phyloP scores from a whole-genome alignment of 2,113 vertebrate species.

The Glaucomys volans region DNA sequence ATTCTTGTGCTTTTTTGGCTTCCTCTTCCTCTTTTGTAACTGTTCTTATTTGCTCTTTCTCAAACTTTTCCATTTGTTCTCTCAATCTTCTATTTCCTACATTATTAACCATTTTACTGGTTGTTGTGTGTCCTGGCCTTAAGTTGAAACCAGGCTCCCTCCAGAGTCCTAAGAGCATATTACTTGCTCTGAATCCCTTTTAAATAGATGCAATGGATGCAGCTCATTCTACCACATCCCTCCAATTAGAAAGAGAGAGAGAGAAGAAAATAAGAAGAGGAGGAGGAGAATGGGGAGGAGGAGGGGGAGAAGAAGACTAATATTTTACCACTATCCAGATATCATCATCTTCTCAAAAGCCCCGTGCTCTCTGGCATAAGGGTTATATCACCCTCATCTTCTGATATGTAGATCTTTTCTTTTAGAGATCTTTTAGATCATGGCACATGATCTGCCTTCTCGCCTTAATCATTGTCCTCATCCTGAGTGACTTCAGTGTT shows the following conservation, averaged over 20 bases:
- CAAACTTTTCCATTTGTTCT: constrained; percentile 2
- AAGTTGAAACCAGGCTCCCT: not conserved
- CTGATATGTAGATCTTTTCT: not conserved
- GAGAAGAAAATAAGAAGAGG: too few relatives aligned
- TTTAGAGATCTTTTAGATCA: not conserved
- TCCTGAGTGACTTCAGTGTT: not conserved
- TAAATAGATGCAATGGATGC: not conserved
- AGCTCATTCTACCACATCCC: not conserved
- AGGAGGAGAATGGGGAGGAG: too few relatives aligned
- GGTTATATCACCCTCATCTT: not conserved
- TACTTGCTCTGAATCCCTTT: not conserved
- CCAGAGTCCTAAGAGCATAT: not conserved
- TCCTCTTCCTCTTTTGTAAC: constrained; percentile 10
- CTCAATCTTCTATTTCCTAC: not conserved
- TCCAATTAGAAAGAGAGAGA: not conserved
- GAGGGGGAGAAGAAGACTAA: not conserved
- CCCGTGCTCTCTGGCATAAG: not conserved
- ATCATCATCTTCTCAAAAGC: constrained; percentile 7
- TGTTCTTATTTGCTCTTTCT: constrained; percentile 2
- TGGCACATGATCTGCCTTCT: not conserved
- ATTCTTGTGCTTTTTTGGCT: not conserved
- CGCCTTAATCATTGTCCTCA: not conserved
- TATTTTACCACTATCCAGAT: not conserved
- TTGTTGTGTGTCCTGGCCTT: not conserved
- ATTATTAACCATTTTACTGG: not conserved